Evolutionary conservation across 2,888 invertebrate species (phyloP).

Genomic region (Lasioglossum malachurum): DNA sequence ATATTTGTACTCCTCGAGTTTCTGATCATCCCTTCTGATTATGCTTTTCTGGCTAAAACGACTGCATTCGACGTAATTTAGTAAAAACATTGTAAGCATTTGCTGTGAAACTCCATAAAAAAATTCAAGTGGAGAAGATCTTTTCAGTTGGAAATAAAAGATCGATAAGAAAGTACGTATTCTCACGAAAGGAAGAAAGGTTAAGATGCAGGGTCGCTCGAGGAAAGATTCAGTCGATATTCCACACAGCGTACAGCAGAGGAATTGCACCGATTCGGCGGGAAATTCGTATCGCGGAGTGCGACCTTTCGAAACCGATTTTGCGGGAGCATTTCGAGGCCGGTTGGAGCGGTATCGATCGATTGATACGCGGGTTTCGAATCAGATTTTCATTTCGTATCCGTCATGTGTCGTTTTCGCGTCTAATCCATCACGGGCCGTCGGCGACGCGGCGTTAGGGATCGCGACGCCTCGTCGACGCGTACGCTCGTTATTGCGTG

Average conservation of each 20-base stretch:
- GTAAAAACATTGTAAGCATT: background rate
- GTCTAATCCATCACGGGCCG: constrained; percentile 49
- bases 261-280: background rate
- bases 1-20: background rate
- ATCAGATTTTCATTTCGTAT: constrained; percentile 49
- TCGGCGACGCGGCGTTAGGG: constrained; percentile 59
- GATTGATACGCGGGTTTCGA: constrained; percentile 53
- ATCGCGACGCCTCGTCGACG: constrained; percentile 66
- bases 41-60: background rate
- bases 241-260: background rate
- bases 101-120: background rate
- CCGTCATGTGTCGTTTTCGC: constrained; percentile 41
- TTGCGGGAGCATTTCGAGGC: background rate
- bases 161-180: background rate
- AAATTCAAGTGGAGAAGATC: background rate
- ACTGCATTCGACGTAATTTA: background rate
- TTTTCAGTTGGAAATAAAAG: background rate
- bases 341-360: background rate
- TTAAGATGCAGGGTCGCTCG: background rate
- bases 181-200: background rate
- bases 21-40: background rate
- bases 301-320: background rate
- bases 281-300: background rate
- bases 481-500: constrained; percentile 66
- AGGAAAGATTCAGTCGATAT: background rate